Conservation (phyloP, 2,797 vertebrate genomes). For the Gastrophryne carolinensis region DNA sequence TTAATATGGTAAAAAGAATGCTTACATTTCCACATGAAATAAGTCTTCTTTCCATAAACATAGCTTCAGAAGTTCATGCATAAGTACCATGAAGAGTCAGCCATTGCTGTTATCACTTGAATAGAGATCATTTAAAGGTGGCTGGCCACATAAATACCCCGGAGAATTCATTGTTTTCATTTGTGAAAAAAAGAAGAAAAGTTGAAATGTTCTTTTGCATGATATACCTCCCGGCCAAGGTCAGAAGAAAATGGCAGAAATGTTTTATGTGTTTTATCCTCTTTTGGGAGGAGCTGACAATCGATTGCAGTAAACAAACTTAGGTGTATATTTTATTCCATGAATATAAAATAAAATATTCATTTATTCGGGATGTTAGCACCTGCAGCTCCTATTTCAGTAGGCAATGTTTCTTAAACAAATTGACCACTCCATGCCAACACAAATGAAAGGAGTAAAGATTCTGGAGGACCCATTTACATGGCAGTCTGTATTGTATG, state of each 20-base stretch:
- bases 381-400: constrained; percentile 9
- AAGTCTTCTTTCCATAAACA: constrained; percentile 1
- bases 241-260: constrained; percentile 5
- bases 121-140: constrained; percentile 21
- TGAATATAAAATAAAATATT: constrained; percentile 47
- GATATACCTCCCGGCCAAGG: constrained; percentile 26
- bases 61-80: constrained; percentile 8
- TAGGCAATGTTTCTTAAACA: constrained; percentile 25
- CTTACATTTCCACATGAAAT: no score
- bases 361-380: constrained; percentile 25
- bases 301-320: constrained; percentile 23
- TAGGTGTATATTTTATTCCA: constrained; percentile 10
- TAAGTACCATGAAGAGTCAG: constrained; percentile 1
- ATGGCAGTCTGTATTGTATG: neutral
- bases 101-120: constrained; percentile 18
- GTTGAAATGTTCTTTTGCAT: constrained; percentile 7
- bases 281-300: constrained; percentile 22
- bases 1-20: no score
- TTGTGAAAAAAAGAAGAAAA: constrained; percentile 18
- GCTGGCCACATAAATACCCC: constrained; percentile 37
- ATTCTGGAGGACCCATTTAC: neutral
- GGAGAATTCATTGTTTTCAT: constrained; percentile 18
- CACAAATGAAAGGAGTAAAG: constrained; percentile 17
- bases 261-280: constrained; percentile 21
- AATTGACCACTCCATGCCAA: constrained; percentile 37